These are phyloP conservation scores for Ibycter americanus DNA, from an alignment of 2,797 vertebrate genomes.

Conservation along the genomic window DNA sequence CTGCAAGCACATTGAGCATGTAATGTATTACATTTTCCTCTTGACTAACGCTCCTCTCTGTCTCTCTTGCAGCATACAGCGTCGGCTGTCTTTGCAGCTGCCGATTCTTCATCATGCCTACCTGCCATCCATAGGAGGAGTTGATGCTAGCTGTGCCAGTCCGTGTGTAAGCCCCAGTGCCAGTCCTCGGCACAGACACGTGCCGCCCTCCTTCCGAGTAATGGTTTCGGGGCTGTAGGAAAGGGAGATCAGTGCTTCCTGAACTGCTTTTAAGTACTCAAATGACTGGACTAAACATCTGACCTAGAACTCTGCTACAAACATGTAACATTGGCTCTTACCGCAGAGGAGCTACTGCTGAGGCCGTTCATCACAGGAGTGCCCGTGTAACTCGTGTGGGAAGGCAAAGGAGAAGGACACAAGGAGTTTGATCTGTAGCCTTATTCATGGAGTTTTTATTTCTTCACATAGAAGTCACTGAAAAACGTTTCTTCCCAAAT, in stretches of 20 bases:
- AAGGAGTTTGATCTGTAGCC: slow-evolving; percentile 86
- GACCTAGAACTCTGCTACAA: slow-evolving; percentile 79
- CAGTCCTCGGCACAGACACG: slow-evolving; percentile 98
- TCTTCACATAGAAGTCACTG: slow-evolving; percentile 76
- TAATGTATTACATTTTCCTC: background rate
- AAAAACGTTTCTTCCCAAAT: slow-evolving; percentile 77
- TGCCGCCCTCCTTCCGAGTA: slow-evolving; percentile 97
- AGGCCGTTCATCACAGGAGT: slow-evolving; percentile 61
- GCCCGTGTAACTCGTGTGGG: slow-evolving; percentile 63
- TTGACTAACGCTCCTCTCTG: background rate
- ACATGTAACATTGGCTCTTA: slow-evolving; percentile 70
- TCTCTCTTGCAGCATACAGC: slow-evolving; percentile 89
- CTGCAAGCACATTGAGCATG: fast-evolving
- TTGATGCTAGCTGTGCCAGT: slow-evolving; percentile 97
- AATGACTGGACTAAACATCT: slow-evolving; percentile 77
- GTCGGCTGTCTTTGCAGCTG: slow-evolving; percentile 96
- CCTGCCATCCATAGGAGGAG: slow-evolving; percentile 97
- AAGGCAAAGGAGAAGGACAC: slow-evolving; percentile 73
- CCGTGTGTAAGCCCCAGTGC: slow-evolving; percentile 94
- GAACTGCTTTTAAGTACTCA: slow-evolving; percentile 76
- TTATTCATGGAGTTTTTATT: slow-evolving; percentile 88
- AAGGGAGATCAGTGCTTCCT: slow-evolving; percentile 74
- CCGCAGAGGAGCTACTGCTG: slow-evolving; percentile 65
- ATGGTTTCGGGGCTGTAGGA: slow-evolving; percentile 99
- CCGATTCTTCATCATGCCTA: slow-evolving; percentile 98